Conservation (phyloP, 2,888 invertebrate genomes). For the Prenolepis imparis region DNA sequence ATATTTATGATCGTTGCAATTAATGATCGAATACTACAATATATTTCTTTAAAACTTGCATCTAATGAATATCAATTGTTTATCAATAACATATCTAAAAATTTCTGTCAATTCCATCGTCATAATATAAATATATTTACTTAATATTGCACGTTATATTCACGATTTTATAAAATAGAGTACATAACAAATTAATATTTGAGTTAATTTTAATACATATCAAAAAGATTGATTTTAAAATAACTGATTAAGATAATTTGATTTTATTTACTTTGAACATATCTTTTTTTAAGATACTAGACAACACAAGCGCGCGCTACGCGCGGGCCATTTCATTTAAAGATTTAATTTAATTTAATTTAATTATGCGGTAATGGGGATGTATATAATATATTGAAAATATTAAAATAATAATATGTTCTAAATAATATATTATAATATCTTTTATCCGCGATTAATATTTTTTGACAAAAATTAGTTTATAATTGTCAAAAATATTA, state of each 20-base stretch:
- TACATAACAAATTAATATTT: too few species aligned
- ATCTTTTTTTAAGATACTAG: too few species aligned
- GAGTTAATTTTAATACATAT: background rate
- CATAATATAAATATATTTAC: slow-evolving; percentile 3
- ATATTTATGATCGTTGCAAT: slow-evolving; percentile 1
- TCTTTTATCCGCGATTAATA: too few species aligned
- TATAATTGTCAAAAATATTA: too few species aligned
- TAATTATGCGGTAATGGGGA: too few species aligned
- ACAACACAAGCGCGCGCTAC: too few species aligned
- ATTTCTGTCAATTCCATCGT: background rate
- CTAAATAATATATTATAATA: too few species aligned
- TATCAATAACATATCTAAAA: background rate
- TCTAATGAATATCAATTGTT: background rate
- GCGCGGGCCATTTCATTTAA: too few species aligned
- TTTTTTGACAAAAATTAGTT: too few species aligned
- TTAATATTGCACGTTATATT: background rate
- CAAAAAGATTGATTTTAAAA: background rate
- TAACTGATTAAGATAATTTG: background rate
- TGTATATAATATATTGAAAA: too few species aligned
- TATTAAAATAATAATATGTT: too few species aligned
- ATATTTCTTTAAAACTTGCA: background rate
- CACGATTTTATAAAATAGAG: background rate
- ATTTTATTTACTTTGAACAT: background rate
- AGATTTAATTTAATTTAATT: too few species aligned
- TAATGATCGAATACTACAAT: background rate